Base-by-base conservation (phyloP, 2,797 vertebrate genomes). In the Hybognathus amarus region DNA sequence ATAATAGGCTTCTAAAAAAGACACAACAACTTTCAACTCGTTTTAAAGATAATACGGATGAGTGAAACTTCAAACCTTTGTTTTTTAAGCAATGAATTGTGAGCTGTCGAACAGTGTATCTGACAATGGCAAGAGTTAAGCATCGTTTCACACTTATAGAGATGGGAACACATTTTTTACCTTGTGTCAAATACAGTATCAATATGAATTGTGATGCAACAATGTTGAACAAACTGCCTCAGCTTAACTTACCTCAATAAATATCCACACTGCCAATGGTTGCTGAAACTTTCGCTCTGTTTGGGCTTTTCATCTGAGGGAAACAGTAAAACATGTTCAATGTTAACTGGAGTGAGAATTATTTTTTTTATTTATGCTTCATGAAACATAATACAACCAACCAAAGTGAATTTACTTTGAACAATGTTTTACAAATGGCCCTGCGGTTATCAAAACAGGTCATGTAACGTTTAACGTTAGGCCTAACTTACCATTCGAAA, bases 1-100 rank as follows among this genome's bases (percentile, higher is more conserved):
- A 64, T 38, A 79, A 67, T 20, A 36, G 30, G 6, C 18, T 64
- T 74, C 50, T 36, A 50, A 74, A 64, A 66, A 13, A 78, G 27
- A 24, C 1, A 40, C n/a, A 54, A 9, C 13, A 40, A 27, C 3
- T 75, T 38, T 76, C 2, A n/a, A 36, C 20, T n/a, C 20, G 13
- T 54, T 54, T 22, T 36, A 36, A 74, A 75, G 20, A 56, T 24
- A 17, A 40, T 24, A 59, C 13, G 33, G 73, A 40, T 24, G 13
- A 24, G 73, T 15, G 52, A 24, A 22, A 59, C 52, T 75, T 38
- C 1, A 22, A 38, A 38, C 38, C 10, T 6, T 18, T 18, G 5
- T 11, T 22, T 45, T 52, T 27, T 30, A 50, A 52, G 1, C 27
- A 18, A 24, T n/a, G n/a, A n/a, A n/a, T 10, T 24, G 50, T 38